phyloP scores from a whole-genome alignment of 2,113 vertebrate species.

The Acinonyx jubatus region DNA sequence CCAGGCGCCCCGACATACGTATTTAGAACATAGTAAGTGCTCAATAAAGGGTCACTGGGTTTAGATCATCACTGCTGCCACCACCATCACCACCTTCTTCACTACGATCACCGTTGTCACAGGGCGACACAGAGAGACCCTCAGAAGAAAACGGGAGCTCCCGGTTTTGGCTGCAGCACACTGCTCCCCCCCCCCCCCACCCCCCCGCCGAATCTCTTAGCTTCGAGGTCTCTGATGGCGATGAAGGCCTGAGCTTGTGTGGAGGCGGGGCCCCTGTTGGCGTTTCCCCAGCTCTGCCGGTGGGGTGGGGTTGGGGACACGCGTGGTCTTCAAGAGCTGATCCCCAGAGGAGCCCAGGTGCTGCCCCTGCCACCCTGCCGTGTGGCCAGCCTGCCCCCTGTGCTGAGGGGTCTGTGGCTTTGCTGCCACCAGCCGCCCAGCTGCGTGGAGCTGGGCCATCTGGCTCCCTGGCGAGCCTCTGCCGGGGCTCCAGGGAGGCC shows the following conservation, averaged over 20 bases:
- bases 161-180: fast-evolving
- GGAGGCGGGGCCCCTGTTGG: not conserved
- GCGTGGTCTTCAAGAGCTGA: not conserved
- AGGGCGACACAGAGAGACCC: not conserved
- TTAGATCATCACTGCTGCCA: not conserved
- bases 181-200: too few relatives aligned
- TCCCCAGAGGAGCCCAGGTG: not conserved
- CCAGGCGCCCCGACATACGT: too few relatives aligned
- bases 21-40: not conserved
- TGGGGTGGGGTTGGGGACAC: fast-evolving
- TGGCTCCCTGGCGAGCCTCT: slow-evolving; percentile 56
- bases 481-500: slow-evolving; percentile 53
- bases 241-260: not conserved
- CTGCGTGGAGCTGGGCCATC: slow-evolving; percentile 58
- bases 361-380: fast-evolving
- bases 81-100: not conserved
- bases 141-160: not conserved
- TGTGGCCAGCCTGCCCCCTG: not conserved
- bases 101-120: fast-evolving
- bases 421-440: slow-evolving; percentile 1
- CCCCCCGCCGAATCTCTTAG: not conserved
- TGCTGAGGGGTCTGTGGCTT: not conserved
- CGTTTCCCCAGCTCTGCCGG: fast-evolving
- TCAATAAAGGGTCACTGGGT: not conserved
- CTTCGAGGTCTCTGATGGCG: not conserved